Conservation (phyloP, 2,113 vertebrate species). For the Solenodon paradoxus region DNA sequence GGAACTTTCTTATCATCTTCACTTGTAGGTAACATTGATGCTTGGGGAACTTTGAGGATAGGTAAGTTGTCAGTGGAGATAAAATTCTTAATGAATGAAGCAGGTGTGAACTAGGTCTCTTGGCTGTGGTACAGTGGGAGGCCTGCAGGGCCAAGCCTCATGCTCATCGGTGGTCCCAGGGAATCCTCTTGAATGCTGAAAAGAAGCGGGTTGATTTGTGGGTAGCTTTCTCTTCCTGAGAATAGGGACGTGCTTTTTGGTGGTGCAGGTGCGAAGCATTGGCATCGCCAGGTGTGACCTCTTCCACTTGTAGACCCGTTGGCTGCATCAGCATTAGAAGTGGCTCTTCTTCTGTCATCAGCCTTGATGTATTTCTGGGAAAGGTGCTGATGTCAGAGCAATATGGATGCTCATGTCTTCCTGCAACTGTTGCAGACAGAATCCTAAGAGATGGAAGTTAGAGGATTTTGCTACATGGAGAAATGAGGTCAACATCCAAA, state of each 20-base stretch:
- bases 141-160: too few relatives aligned
- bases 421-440: not conserved
- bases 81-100: not conserved
- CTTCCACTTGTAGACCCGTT: not conserved
- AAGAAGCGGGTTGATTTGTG: too few relatives aligned
- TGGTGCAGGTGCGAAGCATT: too few relatives aligned
- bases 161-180: too few relatives aligned
- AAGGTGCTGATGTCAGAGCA: not conserved
- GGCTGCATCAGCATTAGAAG: not conserved
- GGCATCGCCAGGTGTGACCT: too few relatives aligned
- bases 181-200: too few relatives aligned
- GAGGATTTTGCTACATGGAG: accelerated
- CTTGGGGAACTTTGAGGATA: not conserved
- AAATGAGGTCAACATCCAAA: accelerated
- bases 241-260: not conserved
- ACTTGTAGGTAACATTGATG: not conserved
- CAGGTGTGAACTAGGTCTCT: not conserved
- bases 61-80: not conserved
- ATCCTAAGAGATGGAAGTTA: not conserved
- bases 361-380: not conserved
- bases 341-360: not conserved
- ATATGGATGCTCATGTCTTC: not conserved
- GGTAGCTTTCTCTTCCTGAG: not conserved
- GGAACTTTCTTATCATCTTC: not conserved
- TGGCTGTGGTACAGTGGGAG: not conserved